A percentile compares a stretch with the other conserved stretches of the same genome.
These are phyloP conservation scores for Planiliza haematocheilus DNA, from an alignment of 2,113 vertebrate genomes.

Conservation along the genomic window DNA sequence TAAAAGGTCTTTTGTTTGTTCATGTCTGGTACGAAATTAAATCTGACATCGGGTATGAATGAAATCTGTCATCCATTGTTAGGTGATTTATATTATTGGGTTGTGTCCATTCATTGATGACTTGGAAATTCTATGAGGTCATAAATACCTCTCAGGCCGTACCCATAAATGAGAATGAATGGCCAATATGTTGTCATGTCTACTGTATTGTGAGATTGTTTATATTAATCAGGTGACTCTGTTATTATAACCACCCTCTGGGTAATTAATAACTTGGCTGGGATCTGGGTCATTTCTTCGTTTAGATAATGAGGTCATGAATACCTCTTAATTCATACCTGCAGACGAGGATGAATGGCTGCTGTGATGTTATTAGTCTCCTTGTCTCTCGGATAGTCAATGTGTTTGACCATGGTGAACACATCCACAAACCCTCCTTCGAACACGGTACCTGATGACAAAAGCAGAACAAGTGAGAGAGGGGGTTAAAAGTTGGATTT, in stretches of 20 bases:
- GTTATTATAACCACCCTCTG: neutral
- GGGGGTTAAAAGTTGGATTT: too few species aligned
- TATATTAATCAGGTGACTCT: neutral
- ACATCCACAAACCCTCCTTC: conserved; percentile 74
- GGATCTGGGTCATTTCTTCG: too few species aligned
- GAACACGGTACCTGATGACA: conserved; percentile 66
- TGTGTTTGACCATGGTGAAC: conserved; percentile 74
- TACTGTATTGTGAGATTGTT: too few species aligned
- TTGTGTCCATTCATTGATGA: too few species aligned
- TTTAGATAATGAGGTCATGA: neutral
- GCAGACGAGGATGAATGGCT: conserved; percentile 78
- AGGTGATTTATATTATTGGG: too few species aligned
- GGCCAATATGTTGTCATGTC: too few species aligned
- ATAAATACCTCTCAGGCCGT: too few species aligned
- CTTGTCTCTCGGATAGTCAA: conserved; percentile 77
- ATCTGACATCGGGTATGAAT: too few species aligned
- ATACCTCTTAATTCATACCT: conserved; percentile 52
- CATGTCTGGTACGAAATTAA: too few species aligned
- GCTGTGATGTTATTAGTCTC: conserved; percentile 75
- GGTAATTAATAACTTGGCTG: too few species aligned
- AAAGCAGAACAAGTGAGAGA: neutral
- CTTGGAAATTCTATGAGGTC: too few species aligned
- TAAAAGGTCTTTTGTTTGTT: neutral
- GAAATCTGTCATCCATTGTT: neutral
- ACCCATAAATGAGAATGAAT: too few species aligned